Percentiles rank a stretch among this genome's conserved stretches.
Conservation (phyloP, 2,797 vertebrate genomes). For the Malurus splendens region DNA sequence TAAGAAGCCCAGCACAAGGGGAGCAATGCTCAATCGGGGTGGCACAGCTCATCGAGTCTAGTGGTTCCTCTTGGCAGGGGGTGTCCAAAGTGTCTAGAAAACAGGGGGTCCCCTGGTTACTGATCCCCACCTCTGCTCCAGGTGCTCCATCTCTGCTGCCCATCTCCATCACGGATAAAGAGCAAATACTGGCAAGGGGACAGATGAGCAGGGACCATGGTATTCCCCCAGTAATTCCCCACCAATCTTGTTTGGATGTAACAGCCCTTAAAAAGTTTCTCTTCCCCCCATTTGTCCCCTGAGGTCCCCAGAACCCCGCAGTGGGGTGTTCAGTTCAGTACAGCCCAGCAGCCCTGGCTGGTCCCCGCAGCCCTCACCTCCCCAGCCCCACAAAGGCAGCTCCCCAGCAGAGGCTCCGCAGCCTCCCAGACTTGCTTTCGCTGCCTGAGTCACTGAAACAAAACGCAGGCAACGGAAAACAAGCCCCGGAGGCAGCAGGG, state of each 20-base stretch:
- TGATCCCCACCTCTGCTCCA: not conserved
- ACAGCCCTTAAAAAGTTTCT: not conserved
- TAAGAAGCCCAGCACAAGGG: not conserved
- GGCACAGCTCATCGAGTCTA: not conserved
- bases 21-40: accelerated
- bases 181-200: not conserved
- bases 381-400: not conserved
- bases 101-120: not conserved
- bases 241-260: not conserved
- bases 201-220: not conserved
- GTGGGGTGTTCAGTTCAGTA: not conserved
- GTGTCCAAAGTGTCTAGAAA: not conserved
- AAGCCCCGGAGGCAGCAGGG: conserved; percentile 79
- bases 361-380: not conserved
- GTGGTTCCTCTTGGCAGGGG: not conserved
- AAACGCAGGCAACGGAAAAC: conserved; percentile 94
- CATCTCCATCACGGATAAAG: not conserved
- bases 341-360: not conserved
- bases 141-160: not conserved
- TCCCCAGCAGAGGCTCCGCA: not conserved
- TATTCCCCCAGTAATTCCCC: not conserved
- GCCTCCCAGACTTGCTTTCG: conserved; percentile 94
- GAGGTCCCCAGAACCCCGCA: not conserved
- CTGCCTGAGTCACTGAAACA: conserved; percentile 85
- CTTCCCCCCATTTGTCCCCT: not conserved